Evolutionary conservation across 2,888 invertebrate genomes (phyloP).

Genomic region (Griposia aprilina): DNA sequence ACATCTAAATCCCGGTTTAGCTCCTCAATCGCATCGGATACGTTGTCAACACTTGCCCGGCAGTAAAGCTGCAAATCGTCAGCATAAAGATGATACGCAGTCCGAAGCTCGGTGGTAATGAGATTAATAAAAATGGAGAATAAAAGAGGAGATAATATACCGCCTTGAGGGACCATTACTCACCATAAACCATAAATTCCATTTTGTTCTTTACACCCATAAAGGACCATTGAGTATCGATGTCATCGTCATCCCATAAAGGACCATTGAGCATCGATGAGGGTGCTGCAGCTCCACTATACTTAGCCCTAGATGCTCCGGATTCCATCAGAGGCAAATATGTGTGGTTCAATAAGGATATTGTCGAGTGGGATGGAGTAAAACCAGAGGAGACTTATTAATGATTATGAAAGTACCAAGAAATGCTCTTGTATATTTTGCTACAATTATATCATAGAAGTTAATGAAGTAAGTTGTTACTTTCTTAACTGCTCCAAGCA

Average conservation of each 20-base stretch:
- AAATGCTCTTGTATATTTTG: background rate
- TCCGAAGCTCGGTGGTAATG: too few relatives aligned
- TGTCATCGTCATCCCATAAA: conserved; percentile 92
- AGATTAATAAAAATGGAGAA: too few relatives aligned
- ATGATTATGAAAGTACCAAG: background rate
- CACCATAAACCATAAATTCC: too few relatives aligned
- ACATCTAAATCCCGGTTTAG: too few relatives aligned
- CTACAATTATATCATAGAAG: background rate
- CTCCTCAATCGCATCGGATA: too few relatives aligned
- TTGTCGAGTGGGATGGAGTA: conserved; percentile 31
- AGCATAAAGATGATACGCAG: too few relatives aligned
- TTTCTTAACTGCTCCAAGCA: background rate
- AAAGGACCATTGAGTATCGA: too few relatives aligned
- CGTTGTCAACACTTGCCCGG: too few relatives aligned
- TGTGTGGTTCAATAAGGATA: conserved; percentile 41
- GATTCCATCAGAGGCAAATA: conserved; percentile 39
- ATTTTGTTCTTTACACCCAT: too few relatives aligned
- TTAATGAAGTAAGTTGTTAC: background rate
- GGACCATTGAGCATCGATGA: conserved; percentile 90
- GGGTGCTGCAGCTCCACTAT: conserved; percentile 89
- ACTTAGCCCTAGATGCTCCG: conserved; percentile 42
- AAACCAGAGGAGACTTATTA: conserved; percentile 18
- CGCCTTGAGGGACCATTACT: too few relatives aligned
- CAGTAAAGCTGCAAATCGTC: too few relatives aligned
- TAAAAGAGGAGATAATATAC: too few relatives aligned